Base-by-base conservation (phyloP, 2,888 invertebrate species). In the Helobdella robusta region DNA sequence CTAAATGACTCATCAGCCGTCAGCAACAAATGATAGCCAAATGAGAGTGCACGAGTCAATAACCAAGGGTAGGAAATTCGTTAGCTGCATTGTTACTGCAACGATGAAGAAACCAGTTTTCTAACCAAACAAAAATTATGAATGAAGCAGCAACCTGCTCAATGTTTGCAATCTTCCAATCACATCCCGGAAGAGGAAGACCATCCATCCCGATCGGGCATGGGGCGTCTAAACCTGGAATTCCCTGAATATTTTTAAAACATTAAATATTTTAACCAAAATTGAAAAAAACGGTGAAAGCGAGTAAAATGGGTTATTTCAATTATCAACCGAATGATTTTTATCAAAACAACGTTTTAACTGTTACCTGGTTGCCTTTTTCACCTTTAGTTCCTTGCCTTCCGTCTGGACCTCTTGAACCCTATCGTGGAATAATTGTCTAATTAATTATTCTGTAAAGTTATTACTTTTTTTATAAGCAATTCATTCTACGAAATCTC, bases 321-420 rank as follows among this genome's bases (percentile, higher is more conserved):
- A 6, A 25, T 56, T 40, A 11, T 11, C n/a, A 11, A 40, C 11
- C 44, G n/a, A 40, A 11, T 40, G n/a, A 40, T 40, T 11, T 40
- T 40, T 11, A 11, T 40, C 11, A 40, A 40, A 40, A 40, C n/a
- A 40, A 40, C 11, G 44, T 40, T 40, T 40, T n/a, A n/a, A n/a
- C n/a, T n/a, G n/a, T n/a, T 25, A 56, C 56, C 56, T 56, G 56
- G 32, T 56, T 32, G 32, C 56, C 56, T 56, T 56, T 56, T 20
- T 56, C 56, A n/a, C 56, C 56, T 30, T 56, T 56, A 32, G 30
- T 56, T 28, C 56, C 56, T n/a, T 3, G 32, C 32, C 32, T 56
- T 5, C 56, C 56, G 32, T 56, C 56, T 56, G 56, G n/a, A 20
- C 56, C 56, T 8, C 32, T 23, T 28, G 6, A 8, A 56, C 56